phyloP scores from a whole-genome alignment of 1,140 invertebrate genomes.

The Drosophila miranda region DNA sequence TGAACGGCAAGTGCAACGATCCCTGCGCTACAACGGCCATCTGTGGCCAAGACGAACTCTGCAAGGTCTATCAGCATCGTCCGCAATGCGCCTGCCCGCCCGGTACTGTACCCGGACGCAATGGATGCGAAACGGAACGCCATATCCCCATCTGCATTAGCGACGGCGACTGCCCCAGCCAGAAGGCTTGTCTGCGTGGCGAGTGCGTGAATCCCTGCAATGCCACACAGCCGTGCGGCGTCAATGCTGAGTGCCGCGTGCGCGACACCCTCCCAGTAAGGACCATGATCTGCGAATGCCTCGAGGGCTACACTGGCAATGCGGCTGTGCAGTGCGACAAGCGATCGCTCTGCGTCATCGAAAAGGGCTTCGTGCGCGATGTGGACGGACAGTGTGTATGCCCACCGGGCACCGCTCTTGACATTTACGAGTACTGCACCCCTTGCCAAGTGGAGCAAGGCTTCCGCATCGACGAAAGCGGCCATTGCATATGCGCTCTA shows the following conservation, averaged over 20 bases:
- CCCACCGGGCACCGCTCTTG: constrained; percentile 89
- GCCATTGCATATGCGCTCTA: constrained; percentile 90
- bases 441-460: constrained; percentile 88
- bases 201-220: constrained; percentile 93
- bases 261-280: constrained; percentile 91
- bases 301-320: constrained; percentile 92
- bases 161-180: constrained; percentile 92
- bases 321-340: constrained; percentile 90
- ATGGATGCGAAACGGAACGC: constrained; percentile 86
- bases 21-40: constrained; percentile 87
- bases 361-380: constrained; percentile 88
- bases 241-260: constrained; percentile 91
- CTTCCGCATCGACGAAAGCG: constrained; percentile 88
- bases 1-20: constrained; percentile 90
- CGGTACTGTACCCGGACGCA: constrained; percentile 87
- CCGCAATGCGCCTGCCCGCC: constrained; percentile 90
- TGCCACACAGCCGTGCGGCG: constrained; percentile 90
- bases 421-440: constrained; percentile 89
- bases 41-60: constrained; percentile 88
- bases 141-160: constrained; percentile 86
- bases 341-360: constrained; percentile 87
- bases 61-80: constrained; percentile 89
- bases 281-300: constrained; percentile 94
- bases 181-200: constrained; percentile 90
- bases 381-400: constrained; percentile 89